Percentiles rank a stretch among this genome's conserved stretches.
phyloP scores from a whole-genome alignment of 2,888 invertebrate genomes.

The Lysandra bellargus region DNA sequence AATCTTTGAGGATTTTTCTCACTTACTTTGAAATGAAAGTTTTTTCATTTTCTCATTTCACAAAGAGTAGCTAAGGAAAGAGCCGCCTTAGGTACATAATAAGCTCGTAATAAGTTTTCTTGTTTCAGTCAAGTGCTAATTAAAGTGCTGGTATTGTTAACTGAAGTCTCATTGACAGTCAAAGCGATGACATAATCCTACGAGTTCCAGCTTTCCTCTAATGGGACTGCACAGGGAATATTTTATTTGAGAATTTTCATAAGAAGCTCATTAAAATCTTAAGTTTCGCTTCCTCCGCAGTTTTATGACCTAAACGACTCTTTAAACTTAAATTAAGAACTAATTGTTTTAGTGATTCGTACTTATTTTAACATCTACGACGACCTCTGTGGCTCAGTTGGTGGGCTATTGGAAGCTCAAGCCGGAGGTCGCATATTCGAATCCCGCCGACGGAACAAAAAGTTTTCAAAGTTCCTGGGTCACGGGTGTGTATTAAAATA shows the following conservation, averaged over 20 bases:
- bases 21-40: conserved; percentile 3
- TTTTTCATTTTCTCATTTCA: conserved; percentile 22
- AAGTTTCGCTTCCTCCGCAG: conserved; percentile 27
- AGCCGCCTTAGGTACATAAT: conserved; percentile 18
- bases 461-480: no score
- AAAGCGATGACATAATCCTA: conserved; percentile 10
- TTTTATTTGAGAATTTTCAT: conserved; percentile 36
- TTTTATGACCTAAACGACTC: not conserved
- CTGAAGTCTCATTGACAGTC: conserved; percentile 22
- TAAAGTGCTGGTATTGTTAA: conserved; percentile 15
- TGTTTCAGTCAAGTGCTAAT: conserved; percentile 21
- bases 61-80: conserved; percentile 16
- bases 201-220: not conserved
- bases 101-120: conserved; percentile 21
- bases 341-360: not conserved
- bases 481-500: no score
- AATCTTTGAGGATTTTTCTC: conserved; percentile 14
- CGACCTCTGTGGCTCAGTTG: no score
- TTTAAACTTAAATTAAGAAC: not conserved
- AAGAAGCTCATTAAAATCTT: conserved; percentile 42
- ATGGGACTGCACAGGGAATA: conserved; percentile 19
- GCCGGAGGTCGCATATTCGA: no score
- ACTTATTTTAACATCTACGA: no score
- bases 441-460: no score
- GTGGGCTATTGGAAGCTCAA: no score